phyloP scores from a whole-genome alignment of 2,888 invertebrate species.

The Anthoptus insignis region DNA sequence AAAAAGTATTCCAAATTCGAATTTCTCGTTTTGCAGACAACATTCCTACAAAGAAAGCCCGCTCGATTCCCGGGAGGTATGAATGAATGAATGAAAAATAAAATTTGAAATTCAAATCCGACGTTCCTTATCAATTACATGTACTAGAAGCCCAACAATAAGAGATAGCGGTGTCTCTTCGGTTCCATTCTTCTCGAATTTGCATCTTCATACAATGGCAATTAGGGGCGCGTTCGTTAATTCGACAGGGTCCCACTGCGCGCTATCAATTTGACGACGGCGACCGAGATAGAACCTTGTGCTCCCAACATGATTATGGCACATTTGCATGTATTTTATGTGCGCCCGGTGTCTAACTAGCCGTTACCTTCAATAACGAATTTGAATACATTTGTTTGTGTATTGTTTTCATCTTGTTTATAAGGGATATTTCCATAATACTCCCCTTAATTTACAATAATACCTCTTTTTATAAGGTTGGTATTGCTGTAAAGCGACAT shows the following conservation, averaged over 20 bases:
- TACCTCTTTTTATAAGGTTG: not conserved
- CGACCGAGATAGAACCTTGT: constrained; percentile 64
- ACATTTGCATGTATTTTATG: constrained; percentile 78
- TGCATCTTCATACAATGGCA: constrained; percentile 83
- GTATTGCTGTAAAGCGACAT: not conserved
- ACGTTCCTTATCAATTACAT: constrained; percentile 84
- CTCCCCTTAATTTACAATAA: constrained; percentile 17
- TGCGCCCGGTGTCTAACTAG: constrained; percentile 64
- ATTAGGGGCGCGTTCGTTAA: constrained; percentile 74
- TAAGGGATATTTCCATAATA: constrained; percentile 25
- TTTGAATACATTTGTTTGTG: constrained; percentile 59
- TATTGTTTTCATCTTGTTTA: constrained; percentile 40
- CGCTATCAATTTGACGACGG: constrained; percentile 65
- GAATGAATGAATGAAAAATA: constrained; percentile 57
- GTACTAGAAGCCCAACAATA: constrained; percentile 72
- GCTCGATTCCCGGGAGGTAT: constrained; percentile 54
- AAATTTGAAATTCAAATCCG: constrained; percentile 82
- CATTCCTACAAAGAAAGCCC: constrained; percentile 18
- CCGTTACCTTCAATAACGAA: constrained; percentile 72
- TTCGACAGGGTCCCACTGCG: constrained; percentile 64
- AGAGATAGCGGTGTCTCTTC: constrained; percentile 59
- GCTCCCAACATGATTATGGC: constrained; percentile 68
- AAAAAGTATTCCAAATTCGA: constrained; percentile 14
- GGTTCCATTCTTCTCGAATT: constrained; percentile 71
- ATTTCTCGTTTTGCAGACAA: constrained; percentile 24